A percentile compares a stretch with the other conserved stretches of the same genome.
Evolutionary conservation across 2,888 invertebrate genomes (phyloP).

Genomic region (Meteorus cinctellus): DNA sequence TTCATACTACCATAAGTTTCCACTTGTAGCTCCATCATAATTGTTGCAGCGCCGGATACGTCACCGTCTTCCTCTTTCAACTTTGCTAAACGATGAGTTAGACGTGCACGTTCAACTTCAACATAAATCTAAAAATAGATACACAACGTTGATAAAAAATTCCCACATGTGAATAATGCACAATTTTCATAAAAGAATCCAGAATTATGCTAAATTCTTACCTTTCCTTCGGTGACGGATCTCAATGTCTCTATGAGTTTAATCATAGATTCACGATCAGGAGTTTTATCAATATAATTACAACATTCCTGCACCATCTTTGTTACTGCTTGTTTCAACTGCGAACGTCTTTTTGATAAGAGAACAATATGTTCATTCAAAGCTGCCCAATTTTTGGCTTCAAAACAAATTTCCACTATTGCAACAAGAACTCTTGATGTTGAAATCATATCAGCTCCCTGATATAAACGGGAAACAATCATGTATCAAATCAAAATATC

Average conservation of each 20-base stretch:
- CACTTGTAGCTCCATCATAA: conserved; percentile 95
- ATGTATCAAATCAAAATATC: neutral
- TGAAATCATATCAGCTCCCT: conserved; percentile 96
- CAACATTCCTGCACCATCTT: conserved; percentile 98
- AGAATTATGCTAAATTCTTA: conserved; percentile 60
- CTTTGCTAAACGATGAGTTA: conserved; percentile 92
- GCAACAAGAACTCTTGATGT: conserved; percentile 94
- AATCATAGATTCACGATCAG: conserved; percentile 91
- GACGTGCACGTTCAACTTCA: conserved; percentile 97
- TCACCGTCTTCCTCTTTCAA: conserved; percentile 89
- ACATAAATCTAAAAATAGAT: conserved; percentile 87
- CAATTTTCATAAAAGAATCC: neutral
- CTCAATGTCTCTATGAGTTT: conserved; percentile 97
- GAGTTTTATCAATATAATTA: conserved; percentile 93
- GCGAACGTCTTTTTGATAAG: conserved; percentile 94
- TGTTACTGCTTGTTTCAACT: conserved; percentile 96
- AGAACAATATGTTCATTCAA: conserved; percentile 95
- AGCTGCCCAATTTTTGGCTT: conserved; percentile 93
- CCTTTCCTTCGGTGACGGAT: conserved; percentile 97
- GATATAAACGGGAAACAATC: conserved; percentile 33
- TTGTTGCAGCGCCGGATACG: conserved; percentile 91
- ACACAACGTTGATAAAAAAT: conserved; percentile 8
- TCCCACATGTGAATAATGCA: conserved; percentile 18
- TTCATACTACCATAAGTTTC: conserved; percentile 99
- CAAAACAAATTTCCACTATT: conserved; percentile 93